These are phyloP conservation scores for Pseudoips prasinana DNA, from an alignment of 2,888 invertebrate species.

Conservation along the genomic window DNA sequence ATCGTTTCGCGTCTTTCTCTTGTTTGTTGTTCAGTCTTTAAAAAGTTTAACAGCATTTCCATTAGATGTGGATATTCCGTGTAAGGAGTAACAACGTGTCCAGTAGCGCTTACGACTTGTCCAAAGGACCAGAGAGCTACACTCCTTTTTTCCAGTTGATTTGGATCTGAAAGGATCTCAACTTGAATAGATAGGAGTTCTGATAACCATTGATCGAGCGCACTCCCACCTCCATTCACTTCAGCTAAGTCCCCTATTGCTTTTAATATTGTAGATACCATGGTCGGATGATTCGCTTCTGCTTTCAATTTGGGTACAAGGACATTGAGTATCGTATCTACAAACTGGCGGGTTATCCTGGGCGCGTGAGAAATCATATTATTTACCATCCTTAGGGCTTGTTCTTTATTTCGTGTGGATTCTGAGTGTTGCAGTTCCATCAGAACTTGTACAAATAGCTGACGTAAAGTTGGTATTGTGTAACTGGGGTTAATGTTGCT, in stretches of 20 bases:
- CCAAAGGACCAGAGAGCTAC: conserved; percentile 98
- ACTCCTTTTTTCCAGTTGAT: conserved; percentile 95
- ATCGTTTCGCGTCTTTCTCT: conserved; percentile 95
- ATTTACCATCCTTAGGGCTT: conserved; percentile 96
- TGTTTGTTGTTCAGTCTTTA: conserved; percentile 96
- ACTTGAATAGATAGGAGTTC: conserved; percentile 94
- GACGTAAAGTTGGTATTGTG: conserved; percentile 96
- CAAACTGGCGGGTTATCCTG: conserved; percentile 95
- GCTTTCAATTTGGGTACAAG: conserved; percentile 95
- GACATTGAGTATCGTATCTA: conserved; percentile 95
- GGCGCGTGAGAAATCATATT: conserved; percentile 97
- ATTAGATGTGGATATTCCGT: conserved; percentile 95
- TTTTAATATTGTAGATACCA: conserved; percentile 93
- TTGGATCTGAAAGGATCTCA: conserved; percentile 96
- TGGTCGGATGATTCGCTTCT: conserved; percentile 93
- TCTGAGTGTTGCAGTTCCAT: conserved; percentile 98
- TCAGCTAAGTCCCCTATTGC: conserved; percentile 98
- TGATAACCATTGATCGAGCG: conserved; percentile 94
- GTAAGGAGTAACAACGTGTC: conserved; percentile 97
- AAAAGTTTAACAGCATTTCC: conserved; percentile 94
- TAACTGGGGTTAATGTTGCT: conserved; percentile 98
- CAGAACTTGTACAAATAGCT: conserved; percentile 94
- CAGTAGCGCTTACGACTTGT: conserved; percentile 97
- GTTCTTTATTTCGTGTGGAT: conserved; percentile 97
- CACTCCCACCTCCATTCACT: conserved; percentile 91